A percentile compares a stretch with the other conserved stretches of the same genome.
Evolutionary conservation across 2,113 vertebrate species (phyloP).

Genomic region (Gallinago undulata): DNA sequence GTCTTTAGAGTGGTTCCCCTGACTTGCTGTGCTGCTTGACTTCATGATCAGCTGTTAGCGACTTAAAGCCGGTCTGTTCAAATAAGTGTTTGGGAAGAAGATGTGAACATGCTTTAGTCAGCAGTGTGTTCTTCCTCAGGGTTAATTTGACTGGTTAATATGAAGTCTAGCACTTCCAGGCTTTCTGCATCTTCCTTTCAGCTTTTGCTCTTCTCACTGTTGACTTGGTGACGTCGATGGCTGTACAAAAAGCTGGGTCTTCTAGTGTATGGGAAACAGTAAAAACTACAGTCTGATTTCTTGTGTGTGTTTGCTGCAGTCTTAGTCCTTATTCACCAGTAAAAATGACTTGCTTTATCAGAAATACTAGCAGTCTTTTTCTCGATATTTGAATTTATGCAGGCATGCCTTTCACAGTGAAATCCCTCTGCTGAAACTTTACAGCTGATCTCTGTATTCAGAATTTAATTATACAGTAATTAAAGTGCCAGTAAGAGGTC

Average conservation of each 20-base stretch:
- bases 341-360: neutral
- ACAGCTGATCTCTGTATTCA: neutral
- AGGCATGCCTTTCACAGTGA: neutral
- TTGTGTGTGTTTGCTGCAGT: neutral
- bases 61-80: neutral
- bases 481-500: neutral
- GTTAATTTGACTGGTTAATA: neutral
- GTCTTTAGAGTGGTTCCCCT: neutral
- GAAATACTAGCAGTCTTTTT: neutral
- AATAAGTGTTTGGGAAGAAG: neutral
- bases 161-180: neutral
- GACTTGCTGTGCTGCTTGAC: neutral
- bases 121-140: neutral
- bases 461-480: neutral
- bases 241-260: neutral
- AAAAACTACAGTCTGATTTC: neutral
- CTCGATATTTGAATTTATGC: neutral
- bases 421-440: neutral
- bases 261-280: neutral
- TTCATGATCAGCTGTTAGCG: neutral
- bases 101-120: fast-evolving
- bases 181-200: neutral
- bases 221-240: neutral
- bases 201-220: neutral
- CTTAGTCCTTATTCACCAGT: neutral